phyloP scores from a whole-genome alignment of 2,113 vertebrate genomes.

The Albula goreensis region DNA sequence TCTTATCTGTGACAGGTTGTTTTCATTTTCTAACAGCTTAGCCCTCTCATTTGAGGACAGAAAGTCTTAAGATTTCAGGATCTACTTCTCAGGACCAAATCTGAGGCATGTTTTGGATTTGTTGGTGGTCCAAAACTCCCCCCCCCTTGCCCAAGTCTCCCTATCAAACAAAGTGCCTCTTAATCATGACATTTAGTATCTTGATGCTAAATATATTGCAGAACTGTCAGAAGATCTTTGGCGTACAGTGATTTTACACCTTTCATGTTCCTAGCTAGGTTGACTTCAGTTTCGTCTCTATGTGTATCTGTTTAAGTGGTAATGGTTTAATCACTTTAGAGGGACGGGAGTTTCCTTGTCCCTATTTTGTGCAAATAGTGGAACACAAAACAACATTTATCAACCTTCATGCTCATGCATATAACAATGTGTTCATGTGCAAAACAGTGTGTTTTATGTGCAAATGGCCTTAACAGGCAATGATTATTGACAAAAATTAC shows the following conservation, averaged over 20 bases:
- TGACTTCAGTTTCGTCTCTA: neutral
- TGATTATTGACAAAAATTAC: neutral
- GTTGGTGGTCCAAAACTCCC: constrained; percentile 16
- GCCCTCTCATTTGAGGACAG: constrained; percentile 54
- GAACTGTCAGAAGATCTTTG: constrained; percentile 36
- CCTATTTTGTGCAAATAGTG: no score
- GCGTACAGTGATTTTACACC: neutral
- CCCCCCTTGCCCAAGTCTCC: neutral
- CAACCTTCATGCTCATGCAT: no score
- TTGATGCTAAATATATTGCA: constrained; percentile 39
- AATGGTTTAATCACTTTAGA: neutral
- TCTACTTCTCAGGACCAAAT: constrained; percentile 1
- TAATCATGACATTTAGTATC: constrained; percentile 36
- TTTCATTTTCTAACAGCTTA: constrained; percentile 72
- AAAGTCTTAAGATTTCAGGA: constrained; percentile 25
- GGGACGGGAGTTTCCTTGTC: neutral
- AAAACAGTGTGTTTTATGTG: neutral
- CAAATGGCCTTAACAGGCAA: neutral
- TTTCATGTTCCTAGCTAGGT: neutral
- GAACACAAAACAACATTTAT: no score
- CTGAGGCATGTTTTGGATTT: neutral
- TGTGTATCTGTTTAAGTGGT: neutral
- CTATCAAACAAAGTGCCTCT: constrained; percentile 53
- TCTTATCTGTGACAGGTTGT: constrained; percentile 68
- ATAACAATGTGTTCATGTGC: no score